phyloP scores from a whole-genome alignment of 2,113 vertebrate genomes.

The Xyrauchen texanus region DNA sequence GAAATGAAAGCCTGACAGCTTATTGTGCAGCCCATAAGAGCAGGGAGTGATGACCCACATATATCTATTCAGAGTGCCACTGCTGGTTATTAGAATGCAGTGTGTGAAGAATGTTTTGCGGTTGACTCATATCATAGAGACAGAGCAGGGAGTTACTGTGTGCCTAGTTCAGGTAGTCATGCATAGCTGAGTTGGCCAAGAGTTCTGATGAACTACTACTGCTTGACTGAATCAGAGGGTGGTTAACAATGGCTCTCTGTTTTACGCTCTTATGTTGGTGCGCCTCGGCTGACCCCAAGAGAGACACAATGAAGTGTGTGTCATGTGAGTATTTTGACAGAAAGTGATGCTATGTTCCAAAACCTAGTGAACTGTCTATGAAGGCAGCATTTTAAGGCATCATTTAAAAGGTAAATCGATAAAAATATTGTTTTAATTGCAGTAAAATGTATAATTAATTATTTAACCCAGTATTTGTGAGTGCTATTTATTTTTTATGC shows the following conservation, averaged over 20 bases:
- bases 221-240: conserved; percentile 43
- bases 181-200: conserved; percentile 48
- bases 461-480: too few relatives aligned
- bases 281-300: conserved; percentile 24
- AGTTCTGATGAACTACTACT: conserved; percentile 43
- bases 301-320: conserved; percentile 4
- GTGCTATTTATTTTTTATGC: too few relatives aligned
- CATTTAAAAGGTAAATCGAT: too few relatives aligned
- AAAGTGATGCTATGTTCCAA: too few relatives aligned
- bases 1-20: conserved; percentile 24
- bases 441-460: too few relatives aligned
- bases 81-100: background rate
- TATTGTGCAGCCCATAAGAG: conserved; percentile 16
- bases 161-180: conserved; percentile 46
- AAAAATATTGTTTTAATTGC: too few relatives aligned
- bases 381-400: too few relatives aligned
- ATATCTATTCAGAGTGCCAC: conserved; percentile 23
- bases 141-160: conserved; percentile 14
- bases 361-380: too few relatives aligned
- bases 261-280: conserved; percentile 38
- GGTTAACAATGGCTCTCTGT: conserved; percentile 53
- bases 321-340: too few relatives aligned
- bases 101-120: conserved; percentile 28
- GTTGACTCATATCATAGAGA: conserved; percentile 16
- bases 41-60: conserved; percentile 40